Percentiles rank a stretch among this genome's conserved stretches.
phyloP scores from a whole-genome alignment of 2,888 invertebrate genomes.

The Callosobruchus maculatus region DNA sequence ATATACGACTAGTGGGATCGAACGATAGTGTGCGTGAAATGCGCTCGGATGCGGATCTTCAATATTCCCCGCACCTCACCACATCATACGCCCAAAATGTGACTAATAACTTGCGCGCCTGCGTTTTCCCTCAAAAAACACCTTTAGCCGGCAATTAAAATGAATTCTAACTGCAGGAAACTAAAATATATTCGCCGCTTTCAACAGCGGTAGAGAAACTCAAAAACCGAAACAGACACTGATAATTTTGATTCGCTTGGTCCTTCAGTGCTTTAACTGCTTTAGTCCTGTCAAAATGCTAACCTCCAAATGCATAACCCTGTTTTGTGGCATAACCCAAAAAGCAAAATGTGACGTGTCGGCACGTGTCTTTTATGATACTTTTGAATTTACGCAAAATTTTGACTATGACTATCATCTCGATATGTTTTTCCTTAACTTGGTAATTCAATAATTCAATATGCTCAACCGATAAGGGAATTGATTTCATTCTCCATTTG shows the following conservation, averaged over 20 bases:
- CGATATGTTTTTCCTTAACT: too few relatives aligned
- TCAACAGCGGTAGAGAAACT: not conserved
- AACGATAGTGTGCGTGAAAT: not conserved
- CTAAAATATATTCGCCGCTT: not conserved
- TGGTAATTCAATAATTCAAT: too few relatives aligned
- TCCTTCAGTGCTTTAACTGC: not conserved
- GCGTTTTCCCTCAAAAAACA: not conserved
- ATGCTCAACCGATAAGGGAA: too few relatives aligned
- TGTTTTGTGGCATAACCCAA: too few relatives aligned
- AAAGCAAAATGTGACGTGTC: not conserved
- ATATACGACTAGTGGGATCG: not conserved
- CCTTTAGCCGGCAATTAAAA: not conserved
- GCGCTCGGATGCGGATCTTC: not conserved
- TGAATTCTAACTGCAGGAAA: not conserved
- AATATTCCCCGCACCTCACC: not conserved
- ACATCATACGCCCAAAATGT: not conserved
- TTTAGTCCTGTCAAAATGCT: not conserved
- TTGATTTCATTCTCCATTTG: too few relatives aligned
- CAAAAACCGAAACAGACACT: not conserved
- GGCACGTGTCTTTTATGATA: not conserved
- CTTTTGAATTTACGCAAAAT: too few relatives aligned
- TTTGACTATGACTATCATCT: too few relatives aligned
- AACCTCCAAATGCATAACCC: not conserved
- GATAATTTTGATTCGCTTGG: not conserved
- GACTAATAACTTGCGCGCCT: not conserved